A percentile compares a stretch with the other conserved stretches of the same genome.
Conservation (phyloP, 1,140 invertebrate species). For the Drosophila simulans region DNA sequence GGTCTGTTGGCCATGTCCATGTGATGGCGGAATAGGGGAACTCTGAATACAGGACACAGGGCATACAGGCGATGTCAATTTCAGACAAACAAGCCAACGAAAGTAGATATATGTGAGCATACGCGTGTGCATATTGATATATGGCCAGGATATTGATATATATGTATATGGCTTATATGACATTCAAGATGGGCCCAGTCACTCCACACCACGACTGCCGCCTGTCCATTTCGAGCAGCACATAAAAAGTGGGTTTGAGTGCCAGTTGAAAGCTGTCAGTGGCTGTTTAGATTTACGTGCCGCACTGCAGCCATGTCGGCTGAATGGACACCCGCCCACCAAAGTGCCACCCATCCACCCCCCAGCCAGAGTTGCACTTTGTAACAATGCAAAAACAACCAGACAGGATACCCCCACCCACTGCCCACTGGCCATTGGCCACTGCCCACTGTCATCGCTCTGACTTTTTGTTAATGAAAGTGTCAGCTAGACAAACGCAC, state of each 20-base stretch:
- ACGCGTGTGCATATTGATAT: slow-evolving; percentile 55
- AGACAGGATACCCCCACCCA: slow-evolving; percentile 24
- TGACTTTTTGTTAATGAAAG: slow-evolving; percentile 83
- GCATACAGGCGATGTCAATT: slow-evolving; percentile 71
- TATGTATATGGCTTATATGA: slow-evolving; percentile 39
- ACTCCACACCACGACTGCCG: slow-evolving; percentile 2
- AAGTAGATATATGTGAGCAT: slow-evolving; percentile 31
- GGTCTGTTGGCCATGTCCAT: slow-evolving; percentile 47
- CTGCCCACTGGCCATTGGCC: background rate
- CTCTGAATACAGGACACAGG: slow-evolving; percentile 8
- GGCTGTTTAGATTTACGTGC: slow-evolving; percentile 82
- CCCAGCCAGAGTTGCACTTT: slow-evolving; percentile 59
- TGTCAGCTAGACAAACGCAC: slow-evolving; percentile 78
- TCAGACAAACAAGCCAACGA: slow-evolving; percentile 71
- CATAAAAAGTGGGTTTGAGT: slow-evolving; percentile 57
- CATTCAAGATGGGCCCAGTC: slow-evolving; percentile 62
- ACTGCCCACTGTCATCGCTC: slow-evolving; percentile 68
- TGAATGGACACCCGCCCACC: slow-evolving; percentile 49
- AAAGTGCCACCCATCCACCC: background rate
- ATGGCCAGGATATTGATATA: slow-evolving; percentile 58
- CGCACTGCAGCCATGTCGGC: slow-evolving; percentile 76
- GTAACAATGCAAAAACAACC: slow-evolving; percentile 74
- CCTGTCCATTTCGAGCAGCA: slow-evolving; percentile 56
- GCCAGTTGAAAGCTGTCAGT: slow-evolving; percentile 75
- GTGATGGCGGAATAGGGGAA: background rate